Percentiles rank a stretch among this genome's conserved stretches.
Evolutionary conservation across 2,888 invertebrate genomes (phyloP).

Genomic region (Cantharis flavilabris): DNA sequence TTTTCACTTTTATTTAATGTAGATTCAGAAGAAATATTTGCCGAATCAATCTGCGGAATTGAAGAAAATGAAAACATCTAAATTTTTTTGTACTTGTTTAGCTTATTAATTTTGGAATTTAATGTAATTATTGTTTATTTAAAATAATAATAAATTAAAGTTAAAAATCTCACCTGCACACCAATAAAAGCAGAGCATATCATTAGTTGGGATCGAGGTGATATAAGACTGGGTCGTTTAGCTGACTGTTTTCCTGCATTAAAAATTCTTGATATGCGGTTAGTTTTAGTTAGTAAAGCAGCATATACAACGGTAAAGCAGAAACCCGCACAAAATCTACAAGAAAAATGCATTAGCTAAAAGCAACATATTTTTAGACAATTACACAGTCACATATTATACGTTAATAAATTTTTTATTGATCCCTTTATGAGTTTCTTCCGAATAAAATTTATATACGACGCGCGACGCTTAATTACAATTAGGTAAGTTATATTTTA

Average conservation of each 20-base stretch:
- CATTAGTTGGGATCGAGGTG: conserved; percentile 86
- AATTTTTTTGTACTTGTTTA: neutral
- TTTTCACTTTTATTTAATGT: no score
- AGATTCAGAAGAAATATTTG: no score
- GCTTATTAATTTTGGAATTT: neutral
- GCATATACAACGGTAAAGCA: conserved; percentile 98
- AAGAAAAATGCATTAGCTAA: conserved; percentile 27
- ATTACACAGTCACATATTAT: neutral
- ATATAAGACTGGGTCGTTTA: conserved; percentile 91
- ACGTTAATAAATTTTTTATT: neutral
- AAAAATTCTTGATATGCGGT: conserved; percentile 94
- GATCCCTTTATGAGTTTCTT: neutral
- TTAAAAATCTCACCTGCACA: conserved; percentile 73
- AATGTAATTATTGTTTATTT: neutral
- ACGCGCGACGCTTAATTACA: neutral
- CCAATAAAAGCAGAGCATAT: conserved; percentile 87
- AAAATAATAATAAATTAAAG: no score
- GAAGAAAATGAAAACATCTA: no score
- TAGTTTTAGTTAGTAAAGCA: conserved; percentile 95
- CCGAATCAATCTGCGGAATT: no score
- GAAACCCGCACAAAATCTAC: conserved; percentile 86
- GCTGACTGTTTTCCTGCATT: conserved; percentile 96
- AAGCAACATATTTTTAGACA: neutral
- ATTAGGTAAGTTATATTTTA: neutral
- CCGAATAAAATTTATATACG: neutral